Evolutionary conservation across 2,113 vertebrate species (phyloP).

Genomic region (Trinectes maculatus): DNA sequence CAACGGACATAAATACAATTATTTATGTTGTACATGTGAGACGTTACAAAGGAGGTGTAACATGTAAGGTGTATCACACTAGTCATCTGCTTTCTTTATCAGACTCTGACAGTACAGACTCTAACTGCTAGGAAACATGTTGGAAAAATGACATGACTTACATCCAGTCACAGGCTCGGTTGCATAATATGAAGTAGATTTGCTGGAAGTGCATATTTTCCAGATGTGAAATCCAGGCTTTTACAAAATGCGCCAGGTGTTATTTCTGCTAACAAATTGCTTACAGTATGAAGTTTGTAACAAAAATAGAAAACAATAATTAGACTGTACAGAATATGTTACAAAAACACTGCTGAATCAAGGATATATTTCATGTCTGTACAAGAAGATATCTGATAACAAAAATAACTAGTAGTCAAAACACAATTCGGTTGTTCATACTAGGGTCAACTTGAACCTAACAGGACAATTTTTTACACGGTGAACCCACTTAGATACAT

Average conservation of each 20-base stretch:
- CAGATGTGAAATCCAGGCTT: no score
- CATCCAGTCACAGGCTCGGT: no score
- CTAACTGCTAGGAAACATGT: no score
- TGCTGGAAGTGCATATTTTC: not conserved
- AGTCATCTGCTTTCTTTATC: no score
- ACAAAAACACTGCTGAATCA: constrained; percentile 25
- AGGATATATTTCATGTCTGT: constrained; percentile 22
- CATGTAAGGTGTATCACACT: not conserved
- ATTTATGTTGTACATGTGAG: not conserved
- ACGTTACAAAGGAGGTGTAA: no score
- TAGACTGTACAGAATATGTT: constrained; percentile 59
- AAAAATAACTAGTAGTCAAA: not conserved
- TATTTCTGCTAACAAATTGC: not conserved
- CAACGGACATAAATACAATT: not conserved
- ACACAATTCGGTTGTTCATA: not conserved
- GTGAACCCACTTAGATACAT: constrained; percentile 1
- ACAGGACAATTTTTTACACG: constrained; percentile 1
- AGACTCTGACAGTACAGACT: no score
- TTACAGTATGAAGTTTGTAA: constrained; percentile 15
- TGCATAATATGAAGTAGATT: no score
- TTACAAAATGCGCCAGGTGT: not conserved
- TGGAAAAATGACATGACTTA: no score
- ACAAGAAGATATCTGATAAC: constrained; percentile 20
- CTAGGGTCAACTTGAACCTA: not conserved
- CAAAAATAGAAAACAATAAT: constrained; percentile 67